Percentiles rank a stretch among this genome's conserved stretches.
Evolutionary conservation across 1,140 invertebrate genomes (phyloP).

Genomic region (Hestina assimilis): DNA sequence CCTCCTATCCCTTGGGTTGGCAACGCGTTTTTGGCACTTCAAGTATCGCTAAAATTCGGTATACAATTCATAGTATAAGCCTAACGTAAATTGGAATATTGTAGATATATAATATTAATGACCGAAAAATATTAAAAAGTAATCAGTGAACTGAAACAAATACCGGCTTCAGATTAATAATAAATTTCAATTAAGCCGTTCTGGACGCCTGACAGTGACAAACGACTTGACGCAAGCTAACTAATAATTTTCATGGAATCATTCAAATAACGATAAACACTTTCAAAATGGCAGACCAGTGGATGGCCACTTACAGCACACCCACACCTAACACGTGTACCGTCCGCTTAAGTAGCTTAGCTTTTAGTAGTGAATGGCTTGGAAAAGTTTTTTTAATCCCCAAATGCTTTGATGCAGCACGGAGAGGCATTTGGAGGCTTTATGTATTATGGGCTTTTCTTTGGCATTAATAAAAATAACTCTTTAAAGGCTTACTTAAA

Average conservation of each 20-base stretch:
- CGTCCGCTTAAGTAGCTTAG: not conserved
- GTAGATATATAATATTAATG: no score
- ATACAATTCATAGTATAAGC: not conserved
- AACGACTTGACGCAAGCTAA: constrained; percentile 4
- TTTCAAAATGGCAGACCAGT: not conserved
- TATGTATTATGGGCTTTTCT: no score
- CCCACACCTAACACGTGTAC: not conserved
- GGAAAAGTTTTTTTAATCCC: no score
- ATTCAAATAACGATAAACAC: not conserved
- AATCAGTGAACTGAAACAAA: constrained; percentile 4
- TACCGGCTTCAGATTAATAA: constrained; percentile 7
- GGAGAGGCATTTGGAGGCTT: no score
- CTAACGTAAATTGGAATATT: no score
- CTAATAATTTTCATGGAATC: constrained; percentile 15
- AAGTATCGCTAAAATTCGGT: not conserved
- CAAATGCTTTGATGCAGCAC: no score
- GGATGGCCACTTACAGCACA: not conserved
- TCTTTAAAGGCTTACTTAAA: no score
- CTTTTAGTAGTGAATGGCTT: no score
- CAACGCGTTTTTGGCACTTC: no score
- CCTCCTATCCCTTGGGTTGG: no score
- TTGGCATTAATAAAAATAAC: no score
- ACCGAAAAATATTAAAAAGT: constrained; percentile 8
- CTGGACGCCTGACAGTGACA: constrained; percentile 10
- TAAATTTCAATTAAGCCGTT: constrained; percentile 21